Evolutionary conservation across 2,113 vertebrate genomes (phyloP).

Genomic region (Clarias gariepinus): DNA sequence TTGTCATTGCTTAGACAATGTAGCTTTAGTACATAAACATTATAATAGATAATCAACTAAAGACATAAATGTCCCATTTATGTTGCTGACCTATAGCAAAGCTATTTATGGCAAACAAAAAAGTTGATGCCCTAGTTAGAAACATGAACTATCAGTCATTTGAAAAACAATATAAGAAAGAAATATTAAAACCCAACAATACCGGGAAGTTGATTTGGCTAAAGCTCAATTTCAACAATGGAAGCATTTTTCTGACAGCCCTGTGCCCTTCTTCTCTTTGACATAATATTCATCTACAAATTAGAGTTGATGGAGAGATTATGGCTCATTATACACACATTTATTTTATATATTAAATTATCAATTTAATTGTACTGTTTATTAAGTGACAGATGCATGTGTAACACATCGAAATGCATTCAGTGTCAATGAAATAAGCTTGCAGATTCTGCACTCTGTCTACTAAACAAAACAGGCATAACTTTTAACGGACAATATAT

Average conservation of each 20-base stretch:
- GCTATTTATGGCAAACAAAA: conserved; percentile 51
- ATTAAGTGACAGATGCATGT: conserved; percentile 15
- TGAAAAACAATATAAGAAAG: conserved; percentile 36
- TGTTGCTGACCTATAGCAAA: conserved; percentile 8
- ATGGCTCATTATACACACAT: not conserved
- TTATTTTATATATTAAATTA: no score
- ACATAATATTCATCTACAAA: conserved; percentile 6
- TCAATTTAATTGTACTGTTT: conserved; percentile 37
- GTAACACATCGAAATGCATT: conserved; percentile 17
- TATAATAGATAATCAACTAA: conserved; percentile 36
- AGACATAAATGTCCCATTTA: conserved; percentile 30
- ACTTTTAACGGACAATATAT: conserved; percentile 59
- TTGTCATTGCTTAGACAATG: conserved; percentile 10
- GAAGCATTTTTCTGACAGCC: conserved; percentile 60
- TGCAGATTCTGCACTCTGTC: conserved; percentile 53
- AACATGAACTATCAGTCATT: conserved; percentile 65
- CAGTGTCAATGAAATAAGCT: conserved; percentile 39
- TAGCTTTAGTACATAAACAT: not conserved
- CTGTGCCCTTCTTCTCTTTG: conserved; percentile 51
- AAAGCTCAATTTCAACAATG: conserved; percentile 59
- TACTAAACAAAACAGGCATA: conserved; percentile 56
- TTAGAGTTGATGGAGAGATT: not conserved
- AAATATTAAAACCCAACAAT: conserved; percentile 51
- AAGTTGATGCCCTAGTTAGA: conserved; percentile 55
- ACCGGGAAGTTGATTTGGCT: conserved; percentile 56